Evolutionary conservation across 2,888 invertebrate species (phyloP).

Genomic region (Drosophila ustulata): DNA sequence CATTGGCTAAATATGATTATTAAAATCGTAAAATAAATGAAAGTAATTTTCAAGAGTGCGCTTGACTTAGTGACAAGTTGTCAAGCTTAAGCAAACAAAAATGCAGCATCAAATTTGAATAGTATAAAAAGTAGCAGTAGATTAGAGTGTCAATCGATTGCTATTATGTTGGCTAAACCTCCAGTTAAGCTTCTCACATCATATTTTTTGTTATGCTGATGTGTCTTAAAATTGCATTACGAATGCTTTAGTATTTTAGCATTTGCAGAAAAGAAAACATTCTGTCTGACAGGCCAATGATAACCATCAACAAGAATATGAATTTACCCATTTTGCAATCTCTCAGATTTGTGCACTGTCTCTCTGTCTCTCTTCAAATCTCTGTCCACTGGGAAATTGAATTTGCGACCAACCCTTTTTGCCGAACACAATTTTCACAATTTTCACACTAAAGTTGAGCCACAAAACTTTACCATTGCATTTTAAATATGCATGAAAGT

Average conservation of each 20-base stretch:
- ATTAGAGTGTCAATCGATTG: neutral
- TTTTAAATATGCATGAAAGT: conserved; percentile 68
- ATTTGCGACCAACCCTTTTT: conserved; percentile 52
- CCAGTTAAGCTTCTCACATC: neutral
- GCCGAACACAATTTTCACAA: conserved; percentile 54
- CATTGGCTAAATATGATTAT: too few species aligned
- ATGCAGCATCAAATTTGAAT: neutral
- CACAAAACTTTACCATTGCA: conserved; percentile 60
- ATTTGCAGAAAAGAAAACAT: conserved; percentile 3
- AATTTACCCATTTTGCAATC: conserved; percentile 1
- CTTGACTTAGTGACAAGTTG: neutral
- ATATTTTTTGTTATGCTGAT: neutral
- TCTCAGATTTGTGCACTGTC: neutral
- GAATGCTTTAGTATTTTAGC: conserved; percentile 29
- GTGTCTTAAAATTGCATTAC: conserved; percentile 41
- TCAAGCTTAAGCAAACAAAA: too few species aligned
- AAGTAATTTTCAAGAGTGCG: too few species aligned
- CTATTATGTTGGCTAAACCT: neutral
- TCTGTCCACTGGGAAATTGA: conserved; percentile 57
- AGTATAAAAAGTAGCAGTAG: neutral
- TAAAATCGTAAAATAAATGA: too few species aligned
- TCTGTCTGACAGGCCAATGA: neutral
- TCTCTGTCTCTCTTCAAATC: conserved; percentile 1
- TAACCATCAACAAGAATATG: neutral
- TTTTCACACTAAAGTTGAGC: conserved; percentile 67